phyloP scores from a whole-genome alignment of 2,797 vertebrate genomes.

The Xerus rutilus region DNA sequence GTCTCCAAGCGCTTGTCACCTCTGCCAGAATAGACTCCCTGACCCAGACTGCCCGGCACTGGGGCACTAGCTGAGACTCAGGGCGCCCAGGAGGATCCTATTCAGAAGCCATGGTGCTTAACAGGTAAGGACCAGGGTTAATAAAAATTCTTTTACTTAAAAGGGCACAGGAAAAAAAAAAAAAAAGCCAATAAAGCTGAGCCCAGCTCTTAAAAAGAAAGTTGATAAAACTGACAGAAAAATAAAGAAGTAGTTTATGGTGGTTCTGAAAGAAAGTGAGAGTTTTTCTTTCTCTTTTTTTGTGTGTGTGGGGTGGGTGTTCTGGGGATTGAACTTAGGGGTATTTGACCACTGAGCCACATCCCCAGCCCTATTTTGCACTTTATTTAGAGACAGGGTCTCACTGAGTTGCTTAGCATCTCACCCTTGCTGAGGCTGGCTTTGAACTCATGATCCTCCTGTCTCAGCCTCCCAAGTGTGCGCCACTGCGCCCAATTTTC shows the following conservation, averaged over 20 bases:
- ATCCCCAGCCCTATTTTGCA: too few relatives aligned
- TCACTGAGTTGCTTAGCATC: too few relatives aligned
- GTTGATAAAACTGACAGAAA: conserved; percentile 67
- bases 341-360: too few relatives aligned
- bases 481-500: not conserved
- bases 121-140: conserved; percentile 57
- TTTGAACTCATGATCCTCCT: too few relatives aligned
- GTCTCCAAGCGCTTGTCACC: not conserved
- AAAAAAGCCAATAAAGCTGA: conserved; percentile 77
- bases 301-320: too few relatives aligned
- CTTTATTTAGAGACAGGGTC: too few relatives aligned
- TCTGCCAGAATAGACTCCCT: not conserved
- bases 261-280: conserved; percentile 77
- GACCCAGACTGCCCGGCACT: not conserved
- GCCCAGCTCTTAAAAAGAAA: conserved; percentile 63
- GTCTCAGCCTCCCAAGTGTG: too few relatives aligned
- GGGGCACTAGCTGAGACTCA: not conserved
- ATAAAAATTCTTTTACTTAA: conserved; percentile 74
- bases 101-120: conserved; percentile 55
- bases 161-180: conserved; percentile 38
- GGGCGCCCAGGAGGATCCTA: conserved; percentile 57
- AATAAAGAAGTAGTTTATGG: conserved; percentile 80
- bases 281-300: conserved; percentile 53
- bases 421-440: too few relatives aligned
- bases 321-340: too few relatives aligned